Percentiles rank a stretch among this genome's conserved stretches.
Evolutionary conservation across 2,888 invertebrate species (phyloP).

Genomic region (Eudasyphora cyanicolor): DNA sequence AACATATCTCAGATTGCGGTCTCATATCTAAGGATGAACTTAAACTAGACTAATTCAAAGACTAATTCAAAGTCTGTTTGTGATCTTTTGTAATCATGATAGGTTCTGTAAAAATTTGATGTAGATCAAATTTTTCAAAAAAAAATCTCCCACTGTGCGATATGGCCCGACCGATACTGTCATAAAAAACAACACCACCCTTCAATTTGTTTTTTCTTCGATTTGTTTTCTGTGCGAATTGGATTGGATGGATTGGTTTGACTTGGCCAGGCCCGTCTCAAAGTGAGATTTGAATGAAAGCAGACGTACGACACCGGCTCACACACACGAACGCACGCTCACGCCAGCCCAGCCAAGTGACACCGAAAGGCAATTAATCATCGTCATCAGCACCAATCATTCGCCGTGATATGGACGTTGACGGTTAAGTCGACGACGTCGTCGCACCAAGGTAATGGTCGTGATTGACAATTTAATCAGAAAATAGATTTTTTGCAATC

Average conservation of each 20-base stretch:
- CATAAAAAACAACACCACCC: constrained; percentile 23
- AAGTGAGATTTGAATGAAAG: constrained; percentile 46
- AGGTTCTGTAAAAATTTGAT: no score
- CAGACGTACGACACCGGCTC: constrained; percentile 51
- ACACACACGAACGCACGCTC: neutral
- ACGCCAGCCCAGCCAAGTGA: constrained; percentile 61
- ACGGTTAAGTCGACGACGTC: constrained; percentile 26
- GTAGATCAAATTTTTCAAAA: no score
- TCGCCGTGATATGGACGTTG: neutral
- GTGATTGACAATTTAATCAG: constrained; percentile 66
- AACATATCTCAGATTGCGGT: no score
- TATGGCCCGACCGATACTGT: constrained; percentile 8
- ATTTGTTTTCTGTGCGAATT: neutral
- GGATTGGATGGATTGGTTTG: neutral
- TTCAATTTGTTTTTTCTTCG: constrained; percentile 17
- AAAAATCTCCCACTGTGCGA: constrained; percentile 4
- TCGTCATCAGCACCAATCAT: constrained; percentile 52
- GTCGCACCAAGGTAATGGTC: constrained; percentile 26
- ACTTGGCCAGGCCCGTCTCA: neutral
- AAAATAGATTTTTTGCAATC: constrained; percentile 52
- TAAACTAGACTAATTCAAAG: no score
- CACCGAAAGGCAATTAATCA: constrained; percentile 67
- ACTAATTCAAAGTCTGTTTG: no score
- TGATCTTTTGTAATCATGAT: no score
- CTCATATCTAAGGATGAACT: no score